These are phyloP conservation scores for Drosophila fungiperda DNA, from an alignment of 2,888 invertebrate genomes.

Conservation along the genomic window DNA sequence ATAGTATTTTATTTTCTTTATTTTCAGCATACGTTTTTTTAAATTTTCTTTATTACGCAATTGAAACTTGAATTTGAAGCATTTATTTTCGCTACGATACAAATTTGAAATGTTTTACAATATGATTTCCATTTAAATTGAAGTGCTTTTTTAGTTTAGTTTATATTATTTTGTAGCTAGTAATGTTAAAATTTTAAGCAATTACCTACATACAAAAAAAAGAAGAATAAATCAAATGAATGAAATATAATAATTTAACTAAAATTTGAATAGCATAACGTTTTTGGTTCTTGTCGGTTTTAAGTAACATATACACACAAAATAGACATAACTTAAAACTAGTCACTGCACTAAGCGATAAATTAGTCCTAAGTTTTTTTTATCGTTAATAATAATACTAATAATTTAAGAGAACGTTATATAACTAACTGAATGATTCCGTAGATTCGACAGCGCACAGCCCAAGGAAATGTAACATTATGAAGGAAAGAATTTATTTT, in stretches of 20 bases:
- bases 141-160: conserved; percentile 38
- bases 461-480: conserved; percentile 65
- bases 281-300: conserved; percentile 69
- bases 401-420: conserved; percentile 14
- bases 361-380: conserved; percentile 19
- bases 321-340: conserved; percentile 32
- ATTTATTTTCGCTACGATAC: conserved; percentile 50
- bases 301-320: conserved; percentile 33
- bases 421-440: conserved; percentile 52
- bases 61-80: conserved; percentile 49
- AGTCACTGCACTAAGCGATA: conserved; percentile 31
- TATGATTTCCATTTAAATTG: conserved; percentile 36
- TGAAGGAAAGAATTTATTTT: conserved; percentile 11
- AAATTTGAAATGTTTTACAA: conserved; percentile 49
- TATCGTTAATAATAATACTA: not conserved
- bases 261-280: conserved; percentile 74
- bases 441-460: conserved; percentile 69
- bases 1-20: conserved; percentile 30
- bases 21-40: conserved; percentile 24
- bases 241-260: conserved; percentile 57
- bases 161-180: conserved; percentile 24
- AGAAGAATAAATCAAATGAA: conserved; percentile 7
- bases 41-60: conserved; percentile 29
- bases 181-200: conserved; percentile 35
- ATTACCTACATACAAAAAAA: conserved; percentile 13